phyloP scores from a whole-genome alignment of 2,113 vertebrate species.

The Physeter macrocephalus region DNA sequence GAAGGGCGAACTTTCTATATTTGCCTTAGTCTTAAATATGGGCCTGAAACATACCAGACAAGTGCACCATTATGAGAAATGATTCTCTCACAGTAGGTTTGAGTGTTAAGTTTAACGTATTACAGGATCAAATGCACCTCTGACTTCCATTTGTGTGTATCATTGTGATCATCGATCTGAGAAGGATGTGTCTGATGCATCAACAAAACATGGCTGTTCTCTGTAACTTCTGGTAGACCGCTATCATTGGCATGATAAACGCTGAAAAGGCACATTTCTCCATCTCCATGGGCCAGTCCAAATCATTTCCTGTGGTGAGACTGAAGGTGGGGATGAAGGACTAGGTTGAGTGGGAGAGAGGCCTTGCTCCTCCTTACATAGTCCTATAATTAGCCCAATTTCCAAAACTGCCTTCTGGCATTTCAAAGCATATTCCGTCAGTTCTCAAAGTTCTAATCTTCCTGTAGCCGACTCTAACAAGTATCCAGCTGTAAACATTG shows the following conservation, averaged over 20 bases:
- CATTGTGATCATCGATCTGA: not conserved
- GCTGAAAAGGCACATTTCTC: not conserved
- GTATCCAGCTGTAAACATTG: not conserved
- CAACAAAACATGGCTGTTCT: not conserved
- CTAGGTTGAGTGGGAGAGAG: not conserved
- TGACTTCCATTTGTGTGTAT: not conserved
- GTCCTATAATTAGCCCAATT: not conserved
- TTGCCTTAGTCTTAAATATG: not conserved
- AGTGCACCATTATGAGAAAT: not conserved
- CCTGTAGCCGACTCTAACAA: not conserved
- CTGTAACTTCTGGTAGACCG: not conserved
- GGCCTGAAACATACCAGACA: not conserved
- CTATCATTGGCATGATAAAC: not conserved
- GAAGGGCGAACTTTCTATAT: not conserved
- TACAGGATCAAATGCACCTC: not conserved
- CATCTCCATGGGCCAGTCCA: not conserved
- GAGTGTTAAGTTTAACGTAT: not conserved
- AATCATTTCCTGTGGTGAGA: not conserved
- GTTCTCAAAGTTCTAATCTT: not conserved
- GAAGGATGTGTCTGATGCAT: not conserved
- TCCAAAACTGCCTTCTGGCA: constrained; percentile 8
- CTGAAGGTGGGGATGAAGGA: not conserved
- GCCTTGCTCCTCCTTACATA: not conserved
- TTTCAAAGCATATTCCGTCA: not conserved
- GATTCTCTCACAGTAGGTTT: not conserved